Evolutionary conservation across 2,113 vertebrate genomes (phyloP).

Genomic region (Colinus virginianus): DNA sequence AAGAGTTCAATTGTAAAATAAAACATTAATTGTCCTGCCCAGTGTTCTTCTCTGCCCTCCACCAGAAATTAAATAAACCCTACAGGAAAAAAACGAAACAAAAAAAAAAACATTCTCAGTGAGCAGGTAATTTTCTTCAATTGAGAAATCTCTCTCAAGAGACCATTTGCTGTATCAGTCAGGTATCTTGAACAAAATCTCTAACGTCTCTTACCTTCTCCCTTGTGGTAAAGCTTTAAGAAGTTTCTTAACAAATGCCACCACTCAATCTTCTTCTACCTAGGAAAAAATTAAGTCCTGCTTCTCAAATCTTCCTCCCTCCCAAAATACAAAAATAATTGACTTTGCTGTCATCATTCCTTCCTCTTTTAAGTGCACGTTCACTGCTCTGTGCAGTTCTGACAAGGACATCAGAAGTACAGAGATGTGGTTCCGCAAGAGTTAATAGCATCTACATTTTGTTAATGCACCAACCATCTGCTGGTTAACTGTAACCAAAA

Average conservation of each 20-base stretch:
- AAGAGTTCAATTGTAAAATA: background rate
- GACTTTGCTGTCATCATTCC: background rate
- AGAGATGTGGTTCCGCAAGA: constrained; percentile 3
- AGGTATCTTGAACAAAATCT: background rate
- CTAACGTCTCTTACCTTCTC: background rate
- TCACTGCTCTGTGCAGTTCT: background rate
- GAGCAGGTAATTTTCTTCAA: background rate
- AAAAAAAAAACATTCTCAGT: background rate
- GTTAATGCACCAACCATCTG: constrained; percentile 55
- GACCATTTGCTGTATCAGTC: background rate
- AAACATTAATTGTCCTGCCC: background rate
- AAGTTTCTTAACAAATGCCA: background rate
- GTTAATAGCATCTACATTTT: background rate
- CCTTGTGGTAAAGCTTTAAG: background rate
- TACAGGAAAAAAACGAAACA: background rate
- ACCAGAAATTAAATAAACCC: background rate
- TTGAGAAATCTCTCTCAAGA: constrained; percentile 11
- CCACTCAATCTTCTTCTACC: background rate
- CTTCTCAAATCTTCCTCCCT: background rate
- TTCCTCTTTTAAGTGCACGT: background rate
- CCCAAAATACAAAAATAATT: background rate
- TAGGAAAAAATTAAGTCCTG: background rate
- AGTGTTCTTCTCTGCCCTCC: background rate
- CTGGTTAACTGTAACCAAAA: constrained; percentile 44
- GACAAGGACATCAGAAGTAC: background rate